A percentile compares a stretch with the other conserved stretches of the same genome.
phyloP scores from a whole-genome alignment of 1,140 invertebrate species.

The Monochamus saltuarius region DNA sequence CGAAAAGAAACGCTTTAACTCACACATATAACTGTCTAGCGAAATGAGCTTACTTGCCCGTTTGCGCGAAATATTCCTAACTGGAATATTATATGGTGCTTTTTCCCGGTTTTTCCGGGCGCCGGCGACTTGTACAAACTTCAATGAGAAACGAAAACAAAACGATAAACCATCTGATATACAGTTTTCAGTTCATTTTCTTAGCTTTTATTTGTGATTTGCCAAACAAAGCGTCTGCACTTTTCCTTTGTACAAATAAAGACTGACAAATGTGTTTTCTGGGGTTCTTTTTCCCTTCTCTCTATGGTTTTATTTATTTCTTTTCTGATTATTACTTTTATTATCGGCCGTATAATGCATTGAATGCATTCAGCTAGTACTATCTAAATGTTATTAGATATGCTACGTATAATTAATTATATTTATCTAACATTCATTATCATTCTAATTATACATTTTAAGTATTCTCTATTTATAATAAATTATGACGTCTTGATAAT shows the following conservation, averaged over 20 bases:
- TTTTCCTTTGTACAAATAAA: slow-evolving; percentile 35
- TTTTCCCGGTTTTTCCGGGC: slow-evolving; percentile 37
- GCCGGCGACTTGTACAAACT: slow-evolving; percentile 35
- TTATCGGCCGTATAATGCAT: too few species aligned
- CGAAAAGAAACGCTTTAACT: slow-evolving; percentile 50
- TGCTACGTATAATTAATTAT: too few species aligned
- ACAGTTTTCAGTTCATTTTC: slow-evolving; percentile 45
- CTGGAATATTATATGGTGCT: slow-evolving; percentile 43
- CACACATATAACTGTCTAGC: slow-evolving; percentile 48
- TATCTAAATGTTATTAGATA: too few species aligned
- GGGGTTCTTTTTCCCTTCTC: too few species aligned
- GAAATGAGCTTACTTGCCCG: slow-evolving; percentile 47
- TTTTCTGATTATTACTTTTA: too few species aligned
- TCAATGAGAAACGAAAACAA: slow-evolving; percentile 46
- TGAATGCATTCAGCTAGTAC: too few species aligned
- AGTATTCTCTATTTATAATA: too few species aligned
- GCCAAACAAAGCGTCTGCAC: slow-evolving; percentile 39
- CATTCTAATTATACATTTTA: too few species aligned
- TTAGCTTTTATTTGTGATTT: slow-evolving; percentile 43
- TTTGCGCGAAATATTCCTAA: slow-evolving; percentile 44
- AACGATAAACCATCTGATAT: slow-evolving; percentile 46
- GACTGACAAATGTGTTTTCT: slow-evolving; percentile 23
- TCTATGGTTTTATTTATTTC: too few species aligned
- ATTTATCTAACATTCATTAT: too few species aligned
- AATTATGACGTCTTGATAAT: too few species aligned